These are phyloP conservation scores for Onychomys leucogaster DNA, from an alignment of 2,797 vertebrate genomes.

Conservation along the genomic window DNA sequence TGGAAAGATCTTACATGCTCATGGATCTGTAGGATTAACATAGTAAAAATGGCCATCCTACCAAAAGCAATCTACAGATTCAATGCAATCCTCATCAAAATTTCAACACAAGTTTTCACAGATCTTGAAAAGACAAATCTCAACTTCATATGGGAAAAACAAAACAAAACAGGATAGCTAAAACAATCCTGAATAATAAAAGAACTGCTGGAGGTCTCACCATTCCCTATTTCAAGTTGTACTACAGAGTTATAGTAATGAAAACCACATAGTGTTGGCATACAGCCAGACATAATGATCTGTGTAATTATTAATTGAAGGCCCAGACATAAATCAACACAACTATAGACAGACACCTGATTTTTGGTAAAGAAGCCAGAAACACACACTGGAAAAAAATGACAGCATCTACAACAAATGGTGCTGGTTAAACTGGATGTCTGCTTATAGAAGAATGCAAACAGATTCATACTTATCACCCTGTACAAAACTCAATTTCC, in stretches of 20 bases:
- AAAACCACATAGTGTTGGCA: not conserved
- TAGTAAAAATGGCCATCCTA: not conserved
- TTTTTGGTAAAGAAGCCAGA: not conserved
- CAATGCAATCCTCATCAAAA: not conserved
- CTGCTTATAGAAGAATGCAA: not conserved
- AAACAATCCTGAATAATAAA: not conserved
- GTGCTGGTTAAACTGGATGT: not conserved
- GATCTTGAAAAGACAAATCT: not conserved
- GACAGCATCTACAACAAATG: not conserved
- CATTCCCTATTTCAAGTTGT: not conserved
- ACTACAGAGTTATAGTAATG: not conserved
- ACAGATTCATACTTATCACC: not conserved
- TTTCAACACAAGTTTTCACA: not conserved
- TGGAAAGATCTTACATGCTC: not conserved
- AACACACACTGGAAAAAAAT: not conserved
- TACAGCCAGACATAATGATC: not conserved
- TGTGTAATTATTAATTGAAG: not conserved
- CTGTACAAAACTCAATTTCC: not conserved
- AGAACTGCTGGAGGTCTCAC: not conserved
- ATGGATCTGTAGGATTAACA: not conserved
- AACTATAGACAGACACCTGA: not conserved
- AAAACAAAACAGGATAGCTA: not conserved
- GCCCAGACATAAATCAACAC: not conserved
- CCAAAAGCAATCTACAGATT: not conserved
- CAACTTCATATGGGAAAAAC: not conserved